Evolutionary conservation across 2,113 vertebrate species (phyloP).

Genomic region (Pedionomus torquatus): DNA sequence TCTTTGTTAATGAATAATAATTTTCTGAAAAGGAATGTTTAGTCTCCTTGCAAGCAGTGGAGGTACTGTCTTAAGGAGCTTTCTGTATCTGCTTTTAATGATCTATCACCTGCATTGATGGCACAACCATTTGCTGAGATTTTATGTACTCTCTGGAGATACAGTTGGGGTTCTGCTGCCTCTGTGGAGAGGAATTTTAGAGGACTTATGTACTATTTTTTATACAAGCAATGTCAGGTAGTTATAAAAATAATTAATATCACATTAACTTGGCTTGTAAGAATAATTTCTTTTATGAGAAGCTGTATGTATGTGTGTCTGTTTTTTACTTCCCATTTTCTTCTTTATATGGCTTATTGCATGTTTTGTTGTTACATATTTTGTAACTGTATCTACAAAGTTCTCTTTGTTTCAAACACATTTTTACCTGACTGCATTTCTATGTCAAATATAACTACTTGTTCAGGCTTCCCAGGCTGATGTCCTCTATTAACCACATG

Average conservation of each 20-base stretch:
- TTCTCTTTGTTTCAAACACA: background rate
- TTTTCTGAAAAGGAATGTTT: background rate
- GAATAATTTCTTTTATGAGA: background rate
- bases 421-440: background rate
- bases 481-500: background rate
- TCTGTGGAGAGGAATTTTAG: background rate
- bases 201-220: background rate
- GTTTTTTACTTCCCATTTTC: background rate
- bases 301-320: background rate
- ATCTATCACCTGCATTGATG: background rate
- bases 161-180: background rate
- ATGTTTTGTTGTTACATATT: background rate
- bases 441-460: background rate
- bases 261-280: background rate
- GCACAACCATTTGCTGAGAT: background rate
- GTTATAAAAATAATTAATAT: background rate
- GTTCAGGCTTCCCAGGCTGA: background rate
- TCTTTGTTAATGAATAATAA: no score
- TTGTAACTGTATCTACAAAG: background rate
- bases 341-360: background rate
- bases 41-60: background rate
- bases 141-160: background rate
- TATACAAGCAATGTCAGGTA: background rate
- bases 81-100: background rate
- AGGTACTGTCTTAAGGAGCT: background rate